A percentile compares a stretch with the other conserved stretches of the same genome.
Conservation (phyloP, 2,888 invertebrate species). For the Lucinisca nassula region DNA sequence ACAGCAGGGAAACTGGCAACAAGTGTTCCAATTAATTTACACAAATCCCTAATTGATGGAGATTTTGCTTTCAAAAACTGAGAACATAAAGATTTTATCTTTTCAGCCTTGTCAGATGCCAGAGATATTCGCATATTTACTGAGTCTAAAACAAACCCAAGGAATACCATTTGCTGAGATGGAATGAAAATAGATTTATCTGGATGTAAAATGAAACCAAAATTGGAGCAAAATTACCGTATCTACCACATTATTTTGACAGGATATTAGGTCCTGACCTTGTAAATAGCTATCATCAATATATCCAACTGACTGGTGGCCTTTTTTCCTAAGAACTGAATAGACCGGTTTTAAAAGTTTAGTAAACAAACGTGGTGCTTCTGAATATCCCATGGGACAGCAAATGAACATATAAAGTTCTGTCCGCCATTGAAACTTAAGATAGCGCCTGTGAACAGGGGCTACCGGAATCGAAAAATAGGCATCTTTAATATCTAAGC, state of each 20-base stretch:
- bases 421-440: slow-evolving; percentile 28
- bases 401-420: slow-evolving; percentile 30
- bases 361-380: slow-evolving; percentile 34
- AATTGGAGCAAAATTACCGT: slow-evolving; percentile 16
- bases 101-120: slow-evolving; percentile 7
- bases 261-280: slow-evolving; percentile 9
- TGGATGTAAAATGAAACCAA: slow-evolving; percentile 51
- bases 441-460: slow-evolving; percentile 1
- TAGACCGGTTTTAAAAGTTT: slow-evolving; percentile 51
- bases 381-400: slow-evolving; percentile 38
- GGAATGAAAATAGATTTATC: slow-evolving; percentile 50
- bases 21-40: background rate
- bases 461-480: slow-evolving; percentile 23
- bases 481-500: slow-evolving; percentile 17
- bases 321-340: slow-evolving; percentile 32
- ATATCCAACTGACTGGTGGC: slow-evolving; percentile 36
- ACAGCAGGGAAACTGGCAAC: slow-evolving; percentile 20
- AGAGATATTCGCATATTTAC: slow-evolving; percentile 40
- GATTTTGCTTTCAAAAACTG: background rate
- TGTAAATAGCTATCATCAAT: slow-evolving; percentile 54
- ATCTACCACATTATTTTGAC: background rate
- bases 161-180: slow-evolving; percentile 41
- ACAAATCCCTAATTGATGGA: background rate
- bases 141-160: slow-evolving; percentile 50
- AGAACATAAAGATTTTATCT: background rate